These are phyloP conservation scores for Pseudomyrmex concolor DNA, from an alignment of 1,140 invertebrate genomes.

Conservation along the genomic window DNA sequence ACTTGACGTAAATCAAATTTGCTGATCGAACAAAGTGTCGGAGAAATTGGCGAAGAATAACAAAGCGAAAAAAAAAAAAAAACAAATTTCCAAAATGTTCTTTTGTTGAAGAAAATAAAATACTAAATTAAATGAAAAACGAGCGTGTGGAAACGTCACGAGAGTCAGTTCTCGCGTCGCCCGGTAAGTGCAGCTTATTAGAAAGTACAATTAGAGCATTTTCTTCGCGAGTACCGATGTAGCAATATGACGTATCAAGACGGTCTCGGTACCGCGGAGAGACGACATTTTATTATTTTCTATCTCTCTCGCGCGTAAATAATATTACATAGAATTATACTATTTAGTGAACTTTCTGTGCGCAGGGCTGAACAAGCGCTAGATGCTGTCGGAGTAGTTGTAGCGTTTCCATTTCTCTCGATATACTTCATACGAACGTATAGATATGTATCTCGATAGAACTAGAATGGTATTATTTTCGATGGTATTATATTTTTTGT, in stretches of 20 bases:
- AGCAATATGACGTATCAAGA: constrained; percentile 42
- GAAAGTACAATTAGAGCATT: constrained; percentile 80
- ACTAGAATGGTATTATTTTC: constrained; percentile 46
- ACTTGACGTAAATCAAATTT: no score
- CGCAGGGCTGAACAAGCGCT: constrained; percentile 61
- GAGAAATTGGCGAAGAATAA: not conserved
- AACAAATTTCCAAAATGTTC: not conserved
- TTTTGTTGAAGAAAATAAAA: not conserved
- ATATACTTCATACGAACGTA: constrained; percentile 55
- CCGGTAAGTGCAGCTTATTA: constrained; percentile 83
- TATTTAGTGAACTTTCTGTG: constrained; percentile 61
- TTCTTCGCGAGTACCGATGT: constrained; percentile 55
- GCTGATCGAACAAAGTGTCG: no score
- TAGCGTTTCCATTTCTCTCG: constrained; percentile 43
- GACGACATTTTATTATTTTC: constrained; percentile 31
- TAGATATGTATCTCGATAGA: constrained; percentile 60
- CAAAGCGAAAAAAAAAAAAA: not conserved
- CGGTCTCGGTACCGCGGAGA: constrained; percentile 44
- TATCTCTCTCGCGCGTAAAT: constrained; percentile 54
- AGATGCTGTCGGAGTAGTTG: constrained; percentile 50
- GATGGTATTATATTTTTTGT: constrained; percentile 38
- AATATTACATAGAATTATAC: constrained; percentile 42
- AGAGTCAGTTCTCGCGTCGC: constrained; percentile 60
- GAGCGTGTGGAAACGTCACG: not conserved
- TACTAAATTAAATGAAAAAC: no score